Evolutionary conservation across 2,888 invertebrate species (phyloP), one percentile per base, ranked within the genome.

Genomic region (Nemotelus nigrinus): DNA sequence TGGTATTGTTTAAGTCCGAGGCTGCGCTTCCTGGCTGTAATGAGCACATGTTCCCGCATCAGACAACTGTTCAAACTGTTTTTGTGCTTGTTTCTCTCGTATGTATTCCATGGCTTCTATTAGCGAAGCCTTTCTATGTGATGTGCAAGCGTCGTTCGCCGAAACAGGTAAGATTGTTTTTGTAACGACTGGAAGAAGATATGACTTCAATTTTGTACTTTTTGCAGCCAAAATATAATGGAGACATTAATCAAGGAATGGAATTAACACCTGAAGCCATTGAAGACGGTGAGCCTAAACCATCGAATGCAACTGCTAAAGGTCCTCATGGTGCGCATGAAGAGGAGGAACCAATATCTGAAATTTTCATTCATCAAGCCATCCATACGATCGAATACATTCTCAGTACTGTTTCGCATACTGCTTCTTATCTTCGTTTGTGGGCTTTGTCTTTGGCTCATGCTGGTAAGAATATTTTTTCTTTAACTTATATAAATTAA

Each of bases 331-430:
- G 79, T 64, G 83, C 80, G 3, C 85, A 83, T 58, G 85, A 84
- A 70, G 87, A 88, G 2, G 90, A 91, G 0, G 94, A 92, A 82
- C 90, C 93, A 2, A 93, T 96, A 87, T 91, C 94, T 81, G 98
- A 98, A 85, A 88, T 97, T 82, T 94, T 96, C 90, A 97, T 98
- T 83, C 94, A 97, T 86, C 97, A 98, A 85, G 93, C 92, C 39
- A 98, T 98, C 83, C 98, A 98, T 87, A 98, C 98, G 1, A 97
- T 98, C 80, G 98, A 98, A 88, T 99, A 96, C 84, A 96, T 97
- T 80, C 91, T 98, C 80, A 97, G 97, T 83, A 97, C 97, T 78
- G 93, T 99, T 81, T 98, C 98, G 0, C 97, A 99, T 85, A 98
- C 98, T 0, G 98, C 98, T 1, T 98, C 97, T 0, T 98, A 98